Conservation (phyloP, 2,797 vertebrate species). For the Manis javanica region DNA sequence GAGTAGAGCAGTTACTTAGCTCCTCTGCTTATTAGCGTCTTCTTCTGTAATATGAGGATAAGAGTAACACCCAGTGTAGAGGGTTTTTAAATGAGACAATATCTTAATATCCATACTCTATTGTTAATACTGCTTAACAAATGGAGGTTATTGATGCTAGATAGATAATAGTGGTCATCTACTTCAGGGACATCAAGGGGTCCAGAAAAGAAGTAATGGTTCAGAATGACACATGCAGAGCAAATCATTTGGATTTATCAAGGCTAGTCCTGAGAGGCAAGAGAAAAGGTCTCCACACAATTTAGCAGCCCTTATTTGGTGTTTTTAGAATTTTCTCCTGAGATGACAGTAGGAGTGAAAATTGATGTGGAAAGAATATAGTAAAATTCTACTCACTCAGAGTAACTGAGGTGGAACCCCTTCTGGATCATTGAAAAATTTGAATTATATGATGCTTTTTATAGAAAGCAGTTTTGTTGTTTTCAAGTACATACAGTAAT, state of each 20-base stretch:
- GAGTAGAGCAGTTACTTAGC: neutral
- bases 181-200: neutral
- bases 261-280: neutral
- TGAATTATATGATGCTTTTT: conserved; percentile 79
- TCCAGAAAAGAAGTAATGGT: neutral
- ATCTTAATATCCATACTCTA: neutral
- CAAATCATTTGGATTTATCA: neutral
- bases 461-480: conserved; percentile 79
- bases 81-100: neutral
- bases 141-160: neutral
- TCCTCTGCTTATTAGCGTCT: neutral
- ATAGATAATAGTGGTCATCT: neutral
- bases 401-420: conserved; percentile 68
- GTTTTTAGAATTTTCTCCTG: conserved; percentile 5
- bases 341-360: neutral
- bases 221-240: neutral
- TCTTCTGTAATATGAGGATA: neutral
- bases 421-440: conserved; percentile 73
- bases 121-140: neutral
- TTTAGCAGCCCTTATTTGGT: neutral
- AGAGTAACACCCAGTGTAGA: neutral
- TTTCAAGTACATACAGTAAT: conserved; percentile 79
- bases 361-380: conserved; percentile 18
- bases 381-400: conserved; percentile 66
- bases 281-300: neutral